A percentile compares a stretch with the other conserved stretches of the same genome.
These are phyloP conservation scores for Anthopleura xanthogrammica DNA, from an alignment of 92 coral and sea anemone species.

Conservation along the genomic window DNA sequence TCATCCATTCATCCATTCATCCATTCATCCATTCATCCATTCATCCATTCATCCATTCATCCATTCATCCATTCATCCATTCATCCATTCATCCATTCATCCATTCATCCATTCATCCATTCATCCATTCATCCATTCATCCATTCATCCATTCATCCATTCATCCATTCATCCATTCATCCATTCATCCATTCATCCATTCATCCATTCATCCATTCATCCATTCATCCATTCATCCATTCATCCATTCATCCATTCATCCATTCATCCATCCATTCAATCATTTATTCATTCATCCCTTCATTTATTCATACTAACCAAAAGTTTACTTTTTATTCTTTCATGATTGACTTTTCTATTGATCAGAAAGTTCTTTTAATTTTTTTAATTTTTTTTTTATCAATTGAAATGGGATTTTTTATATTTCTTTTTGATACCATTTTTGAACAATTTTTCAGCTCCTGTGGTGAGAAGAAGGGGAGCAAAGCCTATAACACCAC, in stretches of 20 bases:
- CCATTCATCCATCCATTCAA: too few species aligned
- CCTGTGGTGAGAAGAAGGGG: constrained; percentile 31
- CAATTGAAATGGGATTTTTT: too few species aligned
- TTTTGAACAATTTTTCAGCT: not conserved
- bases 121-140: not conserved
- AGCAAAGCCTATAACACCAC: constrained; percentile 21
- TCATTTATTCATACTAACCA: not conserved
- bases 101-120: too few species aligned
- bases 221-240: too few species aligned
- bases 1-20: not conserved
- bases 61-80: too few species aligned
- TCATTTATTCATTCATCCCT: not conserved
- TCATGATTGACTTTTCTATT: too few species aligned
- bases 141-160: too few species aligned
- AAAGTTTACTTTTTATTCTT: too few species aligned
- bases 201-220: not conserved
- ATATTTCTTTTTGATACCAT: not conserved
- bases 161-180: not conserved
- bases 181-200: too few species aligned
- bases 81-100: not conserved
- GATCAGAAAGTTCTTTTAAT: too few species aligned
- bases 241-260: not conserved
- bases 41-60: not conserved
- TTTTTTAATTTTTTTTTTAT: too few species aligned
- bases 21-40: too few species aligned